These are phyloP conservation scores for Carcina quercana DNA, from an alignment of 2,888 invertebrate species.

Conservation along the genomic window DNA sequence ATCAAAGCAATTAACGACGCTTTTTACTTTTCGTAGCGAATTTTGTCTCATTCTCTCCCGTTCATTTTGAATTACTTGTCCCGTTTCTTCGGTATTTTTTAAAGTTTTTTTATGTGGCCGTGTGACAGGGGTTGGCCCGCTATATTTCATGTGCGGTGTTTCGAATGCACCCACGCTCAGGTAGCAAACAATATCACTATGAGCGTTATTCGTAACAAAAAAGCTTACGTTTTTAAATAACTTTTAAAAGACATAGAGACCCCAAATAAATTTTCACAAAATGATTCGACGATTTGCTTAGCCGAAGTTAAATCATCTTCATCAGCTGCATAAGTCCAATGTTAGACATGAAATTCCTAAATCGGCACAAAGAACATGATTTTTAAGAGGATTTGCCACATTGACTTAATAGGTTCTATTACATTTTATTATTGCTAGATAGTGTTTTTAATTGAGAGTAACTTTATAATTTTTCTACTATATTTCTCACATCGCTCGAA, in stretches of 20 bases:
- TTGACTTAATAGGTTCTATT: too few species aligned
- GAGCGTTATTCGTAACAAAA: conserved; percentile 58
- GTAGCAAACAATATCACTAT: conserved; percentile 70
- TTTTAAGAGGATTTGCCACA: too few species aligned
- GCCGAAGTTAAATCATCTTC: too few species aligned
- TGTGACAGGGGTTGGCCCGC: conserved; percentile 68
- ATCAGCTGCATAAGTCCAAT: too few species aligned
- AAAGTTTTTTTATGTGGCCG: conserved; percentile 45
- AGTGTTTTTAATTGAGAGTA: too few species aligned
- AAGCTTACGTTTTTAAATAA: conserved; percentile 30
- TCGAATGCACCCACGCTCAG: conserved; percentile 65
- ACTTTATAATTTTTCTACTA: too few species aligned
- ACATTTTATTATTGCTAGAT: too few species aligned
- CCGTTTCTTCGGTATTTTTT: conserved; percentile 30
- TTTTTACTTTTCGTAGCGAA: conserved; percentile 35
- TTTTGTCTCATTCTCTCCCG: conserved; percentile 26
- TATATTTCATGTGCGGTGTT: conserved; percentile 62
- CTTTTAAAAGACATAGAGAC: conserved; percentile 25
- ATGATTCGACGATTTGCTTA: too few species aligned
- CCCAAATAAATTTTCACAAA: too few species aligned
- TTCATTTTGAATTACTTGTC: conserved; percentile 17
- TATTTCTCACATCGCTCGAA: too few species aligned
- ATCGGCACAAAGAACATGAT: too few species aligned
- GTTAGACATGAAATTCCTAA: too few species aligned
- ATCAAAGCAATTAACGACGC: conserved; percentile 68